Percentiles rank a stretch among this genome's conserved stretches.
These are phyloP conservation scores for Andrena trimmerana DNA, from an alignment of 2,888 invertebrate genomes.

Conservation along the genomic window DNA sequence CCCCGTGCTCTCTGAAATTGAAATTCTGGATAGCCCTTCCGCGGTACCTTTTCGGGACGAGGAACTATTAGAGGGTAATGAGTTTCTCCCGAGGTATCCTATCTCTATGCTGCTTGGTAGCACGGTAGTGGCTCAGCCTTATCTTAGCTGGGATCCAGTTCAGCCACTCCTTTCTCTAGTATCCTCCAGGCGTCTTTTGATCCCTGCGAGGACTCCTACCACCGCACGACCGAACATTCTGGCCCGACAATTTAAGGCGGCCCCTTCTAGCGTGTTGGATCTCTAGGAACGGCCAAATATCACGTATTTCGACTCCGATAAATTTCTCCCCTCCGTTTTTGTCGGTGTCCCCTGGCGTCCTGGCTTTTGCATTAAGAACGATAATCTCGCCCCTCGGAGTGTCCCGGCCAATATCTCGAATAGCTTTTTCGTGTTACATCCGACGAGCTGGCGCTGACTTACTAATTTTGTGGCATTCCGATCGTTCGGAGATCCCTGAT, in stretches of 20 bases:
- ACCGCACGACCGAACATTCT: slow-evolving; percentile 51
- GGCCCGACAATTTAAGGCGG: slow-evolving; percentile 63
- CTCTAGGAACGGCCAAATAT: slow-evolving; percentile 50
- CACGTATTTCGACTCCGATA: slow-evolving; percentile 63
- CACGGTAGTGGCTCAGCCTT: slow-evolving; percentile 79
- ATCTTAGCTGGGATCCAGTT: slow-evolving; percentile 78
- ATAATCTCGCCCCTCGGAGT: slow-evolving; percentile 45
- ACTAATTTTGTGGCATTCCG: slow-evolving; percentile 68
- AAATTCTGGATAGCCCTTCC: slow-evolving; percentile 77
- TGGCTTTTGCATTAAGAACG: slow-evolving; percentile 54
- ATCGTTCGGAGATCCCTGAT: slow-evolving; percentile 20
- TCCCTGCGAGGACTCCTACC: slow-evolving; percentile 70
- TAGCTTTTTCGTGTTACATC: slow-evolving; percentile 71
- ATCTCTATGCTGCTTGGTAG: slow-evolving; percentile 74
- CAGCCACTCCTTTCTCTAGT: slow-evolving; percentile 77
- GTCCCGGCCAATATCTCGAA: slow-evolving; percentile 52
- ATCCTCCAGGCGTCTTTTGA: slow-evolving; percentile 77
- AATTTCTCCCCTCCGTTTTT: slow-evolving; percentile 46
- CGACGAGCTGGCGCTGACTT: slow-evolving; percentile 49
- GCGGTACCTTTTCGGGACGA: slow-evolving; percentile 68
- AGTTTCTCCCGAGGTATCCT: slow-evolving; percentile 74
- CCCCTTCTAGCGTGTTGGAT: slow-evolving; percentile 45
- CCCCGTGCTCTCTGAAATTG: slow-evolving; percentile 72
- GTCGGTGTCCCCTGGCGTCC: slow-evolving; percentile 34
- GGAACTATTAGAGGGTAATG: slow-evolving; percentile 82